These are phyloP conservation scores for Paraplagusia blochii DNA, from an alignment of 2,113 vertebrate species.

Conservation along the genomic window DNA sequence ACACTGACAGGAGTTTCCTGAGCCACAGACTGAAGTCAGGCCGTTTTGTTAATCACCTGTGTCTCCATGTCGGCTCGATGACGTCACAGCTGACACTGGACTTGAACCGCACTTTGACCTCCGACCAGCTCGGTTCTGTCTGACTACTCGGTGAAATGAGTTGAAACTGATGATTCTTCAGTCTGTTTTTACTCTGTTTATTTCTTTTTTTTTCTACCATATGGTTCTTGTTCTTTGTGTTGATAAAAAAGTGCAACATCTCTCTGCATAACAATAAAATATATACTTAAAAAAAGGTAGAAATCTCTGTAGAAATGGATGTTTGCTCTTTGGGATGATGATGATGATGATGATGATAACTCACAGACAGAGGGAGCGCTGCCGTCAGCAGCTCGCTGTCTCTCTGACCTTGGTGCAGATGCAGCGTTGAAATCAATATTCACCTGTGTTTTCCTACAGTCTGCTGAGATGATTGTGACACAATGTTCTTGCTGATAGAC, in stretches of 20 bases:
- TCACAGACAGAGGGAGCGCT: constrained; percentile 43
- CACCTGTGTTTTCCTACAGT: constrained; percentile 36
- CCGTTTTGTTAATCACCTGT: constrained; percentile 38
- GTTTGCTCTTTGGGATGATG: constrained; percentile 67
- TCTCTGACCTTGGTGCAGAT: constrained; percentile 60
- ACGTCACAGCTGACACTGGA: neutral
- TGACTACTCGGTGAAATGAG: constrained; percentile 6
- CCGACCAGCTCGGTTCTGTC: neutral
- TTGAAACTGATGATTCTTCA: constrained; percentile 11
- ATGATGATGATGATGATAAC: constrained; percentile 74
- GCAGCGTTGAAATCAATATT: constrained; percentile 58
- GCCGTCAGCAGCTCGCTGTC: constrained; percentile 60
- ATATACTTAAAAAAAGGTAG: no score
- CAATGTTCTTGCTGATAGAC: constrained; percentile 18
- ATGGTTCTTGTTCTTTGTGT: constrained; percentile 14
- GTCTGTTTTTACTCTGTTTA: constrained; percentile 6
- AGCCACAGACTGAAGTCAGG: constrained; percentile 11
- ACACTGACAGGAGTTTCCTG: neutral
- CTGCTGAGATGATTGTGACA: constrained; percentile 36
- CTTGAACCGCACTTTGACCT: constrained; percentile 4
- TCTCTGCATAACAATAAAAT: no score
- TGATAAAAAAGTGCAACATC: neutral
- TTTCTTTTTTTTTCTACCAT: constrained; percentile 8
- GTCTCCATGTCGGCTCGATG: constrained; percentile 14
- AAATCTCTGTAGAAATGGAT: no score